phyloP scores from a whole-genome alignment of 2,888 invertebrate genomes.

The Nycteola revayana region DNA sequence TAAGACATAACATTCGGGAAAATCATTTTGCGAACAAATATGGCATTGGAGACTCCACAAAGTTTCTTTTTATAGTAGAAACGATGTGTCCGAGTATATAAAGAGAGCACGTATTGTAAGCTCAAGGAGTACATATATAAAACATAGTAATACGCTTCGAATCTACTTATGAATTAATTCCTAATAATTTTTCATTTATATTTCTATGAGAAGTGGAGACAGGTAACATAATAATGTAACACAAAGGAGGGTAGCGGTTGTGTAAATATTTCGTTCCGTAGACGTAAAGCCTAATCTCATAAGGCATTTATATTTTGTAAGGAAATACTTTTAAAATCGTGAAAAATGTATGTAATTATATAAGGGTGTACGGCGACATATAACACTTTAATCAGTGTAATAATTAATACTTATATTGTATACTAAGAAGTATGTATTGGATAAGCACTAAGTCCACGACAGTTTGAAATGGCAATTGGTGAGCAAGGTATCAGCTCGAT shows the following conservation, averaged over 20 bases:
- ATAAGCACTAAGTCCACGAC: slow-evolving; percentile 35
- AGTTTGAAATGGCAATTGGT: no score
- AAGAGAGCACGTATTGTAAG: no score
- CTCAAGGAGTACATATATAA: no score
- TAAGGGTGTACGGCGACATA: slow-evolving; percentile 15
- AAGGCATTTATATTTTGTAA: slow-evolving; percentile 66
- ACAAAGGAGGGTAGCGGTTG: slow-evolving; percentile 36
- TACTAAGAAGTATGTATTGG: slow-evolving; percentile 36
- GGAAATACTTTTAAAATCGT: slow-evolving; percentile 51
- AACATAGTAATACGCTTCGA: slow-evolving; percentile 25
- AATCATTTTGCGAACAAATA: no score
- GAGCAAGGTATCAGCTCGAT: no score
- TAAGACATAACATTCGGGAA: no score
- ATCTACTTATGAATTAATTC: slow-evolving; percentile 18
- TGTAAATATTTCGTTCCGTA: slow-evolving; percentile 62
- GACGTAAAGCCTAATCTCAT: slow-evolving; percentile 44
- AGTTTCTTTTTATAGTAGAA: no score
- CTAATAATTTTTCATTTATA: slow-evolving; percentile 13
- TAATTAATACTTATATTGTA: slow-evolving; percentile 30
- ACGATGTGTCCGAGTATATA: no score
- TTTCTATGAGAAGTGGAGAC: slow-evolving; percentile 9
- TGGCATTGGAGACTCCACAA: no score
- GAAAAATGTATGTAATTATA: slow-evolving; percentile 21
- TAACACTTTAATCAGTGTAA: slow-evolving; percentile 17
- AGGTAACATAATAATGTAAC: slow-evolving; percentile 5